These are phyloP conservation scores for Tenodera sinensis DNA, from an alignment of 2,888 invertebrate genomes.

Conservation along the genomic window DNA sequence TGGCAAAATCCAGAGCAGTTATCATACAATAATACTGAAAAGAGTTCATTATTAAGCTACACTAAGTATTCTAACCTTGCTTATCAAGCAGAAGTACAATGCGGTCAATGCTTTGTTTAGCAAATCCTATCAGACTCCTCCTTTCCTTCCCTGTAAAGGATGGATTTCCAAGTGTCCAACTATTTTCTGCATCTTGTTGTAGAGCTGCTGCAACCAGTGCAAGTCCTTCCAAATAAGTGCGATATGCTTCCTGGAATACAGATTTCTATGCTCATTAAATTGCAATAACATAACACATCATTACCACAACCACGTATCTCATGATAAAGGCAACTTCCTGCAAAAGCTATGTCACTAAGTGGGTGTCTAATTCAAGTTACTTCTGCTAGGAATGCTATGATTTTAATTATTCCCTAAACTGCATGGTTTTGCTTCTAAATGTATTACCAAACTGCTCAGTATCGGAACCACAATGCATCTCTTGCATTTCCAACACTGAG, in stretches of 20 bases:
- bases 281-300: not conserved
- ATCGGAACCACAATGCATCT: too few relatives aligned
- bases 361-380: too few relatives aligned
- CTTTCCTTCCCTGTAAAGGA: conserved; percentile 11
- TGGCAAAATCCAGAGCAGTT: too few relatives aligned
- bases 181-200: conserved; percentile 16
- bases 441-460: too few relatives aligned
- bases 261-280: not conserved
- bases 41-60: not conserved
- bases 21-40: not conserved
- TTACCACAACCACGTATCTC: too few relatives aligned
- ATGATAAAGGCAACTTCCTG: too few relatives aligned
- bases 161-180: conserved; percentile 8
- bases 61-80: not conserved
- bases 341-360: too few relatives aligned
- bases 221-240: conserved; percentile 20
- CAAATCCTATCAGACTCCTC: conserved; percentile 18
- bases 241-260: conserved; percentile 19
- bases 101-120: conserved; percentile 19
- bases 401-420: too few relatives aligned
- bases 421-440: too few relatives aligned
- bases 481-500: too few relatives aligned
- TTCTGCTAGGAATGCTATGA: too few relatives aligned
- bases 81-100: conserved; percentile 15
- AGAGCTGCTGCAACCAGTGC: conserved; percentile 20